phyloP scores from a whole-genome alignment of 2,113 vertebrate genomes.

The Scolopax mira region DNA sequence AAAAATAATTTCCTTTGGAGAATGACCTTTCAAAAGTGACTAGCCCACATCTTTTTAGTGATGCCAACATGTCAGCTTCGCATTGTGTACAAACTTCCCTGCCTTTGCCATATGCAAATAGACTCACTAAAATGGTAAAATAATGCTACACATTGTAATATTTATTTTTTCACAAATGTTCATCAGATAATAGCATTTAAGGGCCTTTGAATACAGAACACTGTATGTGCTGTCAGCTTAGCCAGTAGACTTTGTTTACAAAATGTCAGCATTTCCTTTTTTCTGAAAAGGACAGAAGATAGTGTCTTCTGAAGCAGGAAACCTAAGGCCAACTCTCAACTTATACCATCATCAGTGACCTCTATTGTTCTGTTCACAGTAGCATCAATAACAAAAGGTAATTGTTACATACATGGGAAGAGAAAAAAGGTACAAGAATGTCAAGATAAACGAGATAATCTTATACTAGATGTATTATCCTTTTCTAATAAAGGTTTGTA shows the following conservation, averaged over 20 bases:
- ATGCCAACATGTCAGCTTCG: conserved; percentile 47
- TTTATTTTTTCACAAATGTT: conserved; percentile 50
- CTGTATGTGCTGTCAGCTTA: conserved; percentile 6
- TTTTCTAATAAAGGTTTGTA: neutral
- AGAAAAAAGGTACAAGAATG: neutral
- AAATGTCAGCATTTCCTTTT: conserved; percentile 38
- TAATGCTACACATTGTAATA: neutral
- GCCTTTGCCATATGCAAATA: conserved; percentile 48
- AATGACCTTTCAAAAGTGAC: conserved; percentile 66
- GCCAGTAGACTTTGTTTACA: conserved; percentile 47
- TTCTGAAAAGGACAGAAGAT: conserved; percentile 38
- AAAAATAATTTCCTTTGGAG: conserved; percentile 60
- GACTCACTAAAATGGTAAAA: neutral
- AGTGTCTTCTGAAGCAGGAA: neutral
- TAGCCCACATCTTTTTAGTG: conserved; percentile 46
- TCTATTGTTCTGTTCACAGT: neutral
- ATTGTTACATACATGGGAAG: neutral
- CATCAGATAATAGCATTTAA: conserved; percentile 54
- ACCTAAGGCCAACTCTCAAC: neutral
- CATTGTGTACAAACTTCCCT: conserved; percentile 53
- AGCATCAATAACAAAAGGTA: neutral
- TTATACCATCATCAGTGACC: neutral
- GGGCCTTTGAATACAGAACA: conserved; percentile 10
- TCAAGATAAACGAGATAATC: neutral
- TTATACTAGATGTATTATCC: neutral